Percentiles rank a stretch among this genome's conserved stretches.
Evolutionary conservation across 2,113 vertebrate species (phyloP).

Genomic region (Rhinopomastus cyanomelas): DNA sequence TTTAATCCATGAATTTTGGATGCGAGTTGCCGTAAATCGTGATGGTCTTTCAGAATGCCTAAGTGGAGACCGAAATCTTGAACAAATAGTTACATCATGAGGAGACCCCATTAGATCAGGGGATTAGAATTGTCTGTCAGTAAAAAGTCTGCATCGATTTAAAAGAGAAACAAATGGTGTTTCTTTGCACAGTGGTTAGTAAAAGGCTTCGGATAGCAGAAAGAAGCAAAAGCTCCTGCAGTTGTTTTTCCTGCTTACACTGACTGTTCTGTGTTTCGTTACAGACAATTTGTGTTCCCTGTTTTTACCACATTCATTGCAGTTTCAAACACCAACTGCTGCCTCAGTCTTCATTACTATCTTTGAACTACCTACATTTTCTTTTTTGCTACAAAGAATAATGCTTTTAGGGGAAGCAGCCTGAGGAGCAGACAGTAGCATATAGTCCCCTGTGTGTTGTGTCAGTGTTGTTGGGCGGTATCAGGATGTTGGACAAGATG

Average conservation of each 20-base stretch:
- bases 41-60: neutral
- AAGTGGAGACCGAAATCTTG: constrained; percentile 19
- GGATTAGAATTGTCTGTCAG: constrained; percentile 39
- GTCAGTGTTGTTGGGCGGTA: neutral
- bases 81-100: constrained; percentile 29
- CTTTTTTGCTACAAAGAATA: neutral
- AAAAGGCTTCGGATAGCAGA: constrained; percentile 5
- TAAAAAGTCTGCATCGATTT: neutral
- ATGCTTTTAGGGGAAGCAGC: neutral
- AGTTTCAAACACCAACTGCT: neutral
- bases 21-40: neutral
- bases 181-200: constrained; percentile 27
- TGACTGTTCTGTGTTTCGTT: neutral
- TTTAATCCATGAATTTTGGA: neutral
- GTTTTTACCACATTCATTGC: neutral
- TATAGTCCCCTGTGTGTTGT: neutral
- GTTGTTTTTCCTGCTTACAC: neutral
- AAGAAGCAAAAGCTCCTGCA: constrained; percentile 10
- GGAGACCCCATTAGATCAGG: neutral
- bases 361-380: neutral
- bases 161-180: constrained; percentile 41
- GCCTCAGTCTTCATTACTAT: neutral
- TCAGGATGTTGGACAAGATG: neutral
- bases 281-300: neutral
- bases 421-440: neutral